phyloP scores from a whole-genome alignment of 2,888 invertebrate species.

The Euplagia quadripunctaria region DNA sequence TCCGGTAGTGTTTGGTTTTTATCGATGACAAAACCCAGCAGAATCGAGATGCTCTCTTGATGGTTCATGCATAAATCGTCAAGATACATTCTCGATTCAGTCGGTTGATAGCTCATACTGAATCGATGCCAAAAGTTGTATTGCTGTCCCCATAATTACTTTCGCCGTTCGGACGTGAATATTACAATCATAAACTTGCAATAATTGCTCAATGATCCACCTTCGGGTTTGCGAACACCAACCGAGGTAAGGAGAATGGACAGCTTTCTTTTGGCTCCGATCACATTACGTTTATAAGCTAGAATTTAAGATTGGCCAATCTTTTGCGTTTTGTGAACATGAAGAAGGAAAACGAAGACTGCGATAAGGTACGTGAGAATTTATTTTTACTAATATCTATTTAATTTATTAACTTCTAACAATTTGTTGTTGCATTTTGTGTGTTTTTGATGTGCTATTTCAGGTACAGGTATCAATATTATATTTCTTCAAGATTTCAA shows the following conservation, averaged over 20 bases:
- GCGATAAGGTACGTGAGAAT: constrained; percentile 76
- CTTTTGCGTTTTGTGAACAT: constrained; percentile 66
- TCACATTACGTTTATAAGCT: constrained; percentile 61
- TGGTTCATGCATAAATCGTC: constrained; percentile 44
- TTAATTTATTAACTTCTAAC: constrained; percentile 68
- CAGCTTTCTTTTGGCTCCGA: constrained; percentile 80
- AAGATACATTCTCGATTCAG: constrained; percentile 64
- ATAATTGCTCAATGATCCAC: constrained; percentile 79
- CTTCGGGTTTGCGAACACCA: constrained; percentile 60
- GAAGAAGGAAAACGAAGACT: constrained; percentile 60
- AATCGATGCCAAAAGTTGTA: constrained; percentile 78
- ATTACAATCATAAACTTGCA: constrained; percentile 77
- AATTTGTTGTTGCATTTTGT: constrained; percentile 69
- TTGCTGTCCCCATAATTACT: constrained; percentile 75
- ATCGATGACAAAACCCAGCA: constrained; percentile 64
- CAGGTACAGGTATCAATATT: constrained; percentile 85
- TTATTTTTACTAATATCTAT: constrained; percentile 54
- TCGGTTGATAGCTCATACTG: constrained; percentile 73
- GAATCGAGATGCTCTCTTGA: constrained; percentile 59
- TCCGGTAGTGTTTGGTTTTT: constrained; percentile 82
- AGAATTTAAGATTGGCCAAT: constrained; percentile 83
- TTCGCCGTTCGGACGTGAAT: constrained; percentile 70
- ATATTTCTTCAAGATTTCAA: neutral
- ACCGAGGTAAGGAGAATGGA: constrained; percentile 53
- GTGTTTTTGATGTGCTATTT: constrained; percentile 79